phyloP scores from a whole-genome alignment of 2,888 invertebrate species.

The Ormyrus labotus region DNA sequence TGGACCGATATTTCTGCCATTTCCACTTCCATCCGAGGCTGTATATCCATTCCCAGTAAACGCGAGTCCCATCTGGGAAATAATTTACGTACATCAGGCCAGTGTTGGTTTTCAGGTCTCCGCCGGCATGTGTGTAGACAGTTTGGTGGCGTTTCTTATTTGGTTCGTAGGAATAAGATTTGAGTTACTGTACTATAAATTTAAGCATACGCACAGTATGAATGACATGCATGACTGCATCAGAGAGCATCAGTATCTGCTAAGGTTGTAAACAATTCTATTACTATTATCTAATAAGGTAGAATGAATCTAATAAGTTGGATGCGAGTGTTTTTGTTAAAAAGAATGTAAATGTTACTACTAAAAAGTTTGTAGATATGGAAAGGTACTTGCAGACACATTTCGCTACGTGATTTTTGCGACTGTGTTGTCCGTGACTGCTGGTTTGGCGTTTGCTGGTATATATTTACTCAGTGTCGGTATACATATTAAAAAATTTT shows the following conservation, averaged over 20 bases:
- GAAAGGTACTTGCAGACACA: conserved; percentile 45
- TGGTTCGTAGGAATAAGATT: conserved; percentile 61
- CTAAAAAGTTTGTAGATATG: conserved; percentile 45
- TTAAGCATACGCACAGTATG: conserved; percentile 45
- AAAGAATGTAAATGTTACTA: background rate
- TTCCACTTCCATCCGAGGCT: conserved; percentile 44
- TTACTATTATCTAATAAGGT: background rate
- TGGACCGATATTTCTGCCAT: conserved; percentile 57
- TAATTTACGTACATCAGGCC: conserved; percentile 61
- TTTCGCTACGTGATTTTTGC: conserved; percentile 51
- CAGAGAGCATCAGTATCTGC: conserved; percentile 59
- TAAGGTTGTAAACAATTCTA: conserved; percentile 49
- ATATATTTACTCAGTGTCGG: conserved; percentile 36
- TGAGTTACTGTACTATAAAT: conserved; percentile 56
- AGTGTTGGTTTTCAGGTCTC: conserved; percentile 57
- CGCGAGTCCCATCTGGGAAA: conserved; percentile 46
- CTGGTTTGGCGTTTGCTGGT: conserved; percentile 28
- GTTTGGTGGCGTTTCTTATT: conserved; percentile 57
- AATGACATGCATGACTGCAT: conserved; percentile 56
- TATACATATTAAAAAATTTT: background rate
- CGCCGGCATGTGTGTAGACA: conserved; percentile 59
- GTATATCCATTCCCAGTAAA: conserved; percentile 58
- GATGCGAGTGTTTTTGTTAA: background rate
- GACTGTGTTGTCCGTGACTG: conserved; percentile 23
- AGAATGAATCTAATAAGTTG: background rate